Evolutionary conservation across 2,113 vertebrate genomes (phyloP), one percentile per base, ranked within the genome.

Genomic region (Hippocampus comes): DNA sequence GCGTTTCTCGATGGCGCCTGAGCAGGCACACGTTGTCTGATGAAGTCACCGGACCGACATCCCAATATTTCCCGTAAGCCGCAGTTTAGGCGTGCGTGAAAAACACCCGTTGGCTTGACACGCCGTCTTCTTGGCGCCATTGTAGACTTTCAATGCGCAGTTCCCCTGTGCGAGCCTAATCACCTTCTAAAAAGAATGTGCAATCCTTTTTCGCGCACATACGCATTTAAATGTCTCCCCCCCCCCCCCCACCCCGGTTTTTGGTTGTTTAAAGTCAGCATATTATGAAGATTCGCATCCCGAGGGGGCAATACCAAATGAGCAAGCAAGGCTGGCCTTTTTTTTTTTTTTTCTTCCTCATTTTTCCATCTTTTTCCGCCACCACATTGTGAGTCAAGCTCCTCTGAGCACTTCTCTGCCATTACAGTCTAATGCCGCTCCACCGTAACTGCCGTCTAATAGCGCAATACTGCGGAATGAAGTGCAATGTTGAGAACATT

Each of bases 391-490:
- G 75, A 74, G 76, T 76, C 75, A 82, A 80, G 64, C 64, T 57
- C 73, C 70, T 72, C 41, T 15, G 68, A 80, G 77, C 75, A 41
- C 74, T 75, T 72, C 57, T 48, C 38, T 20, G 1, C 51, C 75
- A 79, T 85, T 72, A 78, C 74, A 73, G 76, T 71, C 70, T 84
- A 78, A 76, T 81, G 78, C 70, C 70, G 72, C 63, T 55, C 9
- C 60, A 73, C 80, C 49, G 71, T 80, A 82, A 85, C 82, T 74
- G 79, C 72, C 78, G 80, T 17, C 79, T 78, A 71, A 82, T 76
- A 73, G 75, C 68, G 77, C 63, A 63, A 61, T 18, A 34, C 73
- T 34, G 25, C 67, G 72, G 71, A 80, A 82, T 82, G 67, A 83
- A 82, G 78, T 76, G 42, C 67, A 78, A 80, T 10, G 5, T 80